Base-by-base conservation (phyloP, 1,140 invertebrate genomes). In the Galendromus occidentalis region DNA sequence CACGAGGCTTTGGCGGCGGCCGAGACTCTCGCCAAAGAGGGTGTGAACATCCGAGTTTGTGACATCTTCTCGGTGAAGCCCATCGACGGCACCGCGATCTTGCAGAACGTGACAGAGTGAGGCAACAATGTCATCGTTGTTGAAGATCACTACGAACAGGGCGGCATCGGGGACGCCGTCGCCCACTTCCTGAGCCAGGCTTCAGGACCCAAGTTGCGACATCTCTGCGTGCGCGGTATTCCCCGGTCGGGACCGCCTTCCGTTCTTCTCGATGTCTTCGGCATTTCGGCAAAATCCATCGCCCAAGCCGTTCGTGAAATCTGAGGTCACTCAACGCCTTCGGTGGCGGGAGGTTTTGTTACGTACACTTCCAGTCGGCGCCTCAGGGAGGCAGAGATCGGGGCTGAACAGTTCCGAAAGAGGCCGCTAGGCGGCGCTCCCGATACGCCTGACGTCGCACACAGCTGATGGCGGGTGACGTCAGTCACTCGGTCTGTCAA, bases 51-150 rank as follows among this genome's bases (percentile, higher is more conserved):
- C 1, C 79, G 91, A 44, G 84, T 98, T 7, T 75, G 97, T 71
- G 93, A 98, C 81, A 86, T 85, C 0, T 97, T 97, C 77, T 96
- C 92, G 1, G 81, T 99, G 64, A 97, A 98, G 77, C 95, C 95
- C 0, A 78, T 99, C 45, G 95, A 99, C 77, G 80, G 79, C 47
- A 80, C 81, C 1, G 79, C 83, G 0, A 84, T 99, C 33, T 76
- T 87, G 45, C 77, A 80, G 51, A 83, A 91, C 74, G 92, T 91
- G 12, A 81, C 82, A 59, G 83, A 85, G 59, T 84, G 82, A 66
- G 86, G 85, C 41, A 91, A 91, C 0, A 80, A 82, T 28, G 82
- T 98, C 42, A 71, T 99, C 45, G 91, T 91, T 30, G 90, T 96
- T 5, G 95, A 99, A 75, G 95, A 99, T 78, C 95, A 99, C 77